A percentile compares a stretch with the other conserved stretches of the same genome.
Conservation (phyloP, 2,888 invertebrate species). For the Clunio marinus region DNA sequence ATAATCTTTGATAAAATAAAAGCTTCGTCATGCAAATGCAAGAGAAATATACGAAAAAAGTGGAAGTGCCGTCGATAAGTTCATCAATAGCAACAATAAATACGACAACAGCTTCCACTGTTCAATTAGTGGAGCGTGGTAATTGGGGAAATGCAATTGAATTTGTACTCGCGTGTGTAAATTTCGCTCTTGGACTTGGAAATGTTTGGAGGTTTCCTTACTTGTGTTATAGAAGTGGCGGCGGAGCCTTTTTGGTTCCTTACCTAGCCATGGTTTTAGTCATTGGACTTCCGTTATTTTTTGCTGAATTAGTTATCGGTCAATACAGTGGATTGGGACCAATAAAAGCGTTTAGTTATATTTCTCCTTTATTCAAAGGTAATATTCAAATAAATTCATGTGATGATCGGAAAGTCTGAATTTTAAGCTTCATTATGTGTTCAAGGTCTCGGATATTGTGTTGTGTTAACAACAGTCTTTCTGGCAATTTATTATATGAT, state of each 20-base stretch:
- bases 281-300: constrained; percentile 75
- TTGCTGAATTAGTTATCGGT: constrained; percentile 71
- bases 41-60: too few species aligned
- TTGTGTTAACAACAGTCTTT: constrained; percentile 64
- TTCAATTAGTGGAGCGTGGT: constrained; percentile 38
- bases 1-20: too few species aligned
- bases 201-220: constrained; percentile 44
- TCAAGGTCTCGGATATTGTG: constrained; percentile 59
- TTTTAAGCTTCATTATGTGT: constrained; percentile 23
- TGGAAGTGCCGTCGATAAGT: too few species aligned
- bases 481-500: constrained; percentile 77
- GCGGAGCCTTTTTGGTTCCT: constrained; percentile 71
- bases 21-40: too few species aligned
- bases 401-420: too few species aligned
- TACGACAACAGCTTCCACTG: too few species aligned
- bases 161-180: constrained; percentile 42
- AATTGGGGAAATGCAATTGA: constrained; percentile 43
- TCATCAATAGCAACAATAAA: too few species aligned
- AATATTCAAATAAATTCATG: too few species aligned
- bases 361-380: too few species aligned
- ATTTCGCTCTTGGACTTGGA: constrained; percentile 44
- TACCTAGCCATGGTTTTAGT: constrained; percentile 69
- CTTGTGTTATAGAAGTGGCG: constrained; percentile 41
- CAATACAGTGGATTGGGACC: constrained; percentile 76
- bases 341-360: constrained; percentile 57